phyloP scores from a whole-genome alignment of 1,140 invertebrate genomes.

The Rhyzopertha dominica region DNA sequence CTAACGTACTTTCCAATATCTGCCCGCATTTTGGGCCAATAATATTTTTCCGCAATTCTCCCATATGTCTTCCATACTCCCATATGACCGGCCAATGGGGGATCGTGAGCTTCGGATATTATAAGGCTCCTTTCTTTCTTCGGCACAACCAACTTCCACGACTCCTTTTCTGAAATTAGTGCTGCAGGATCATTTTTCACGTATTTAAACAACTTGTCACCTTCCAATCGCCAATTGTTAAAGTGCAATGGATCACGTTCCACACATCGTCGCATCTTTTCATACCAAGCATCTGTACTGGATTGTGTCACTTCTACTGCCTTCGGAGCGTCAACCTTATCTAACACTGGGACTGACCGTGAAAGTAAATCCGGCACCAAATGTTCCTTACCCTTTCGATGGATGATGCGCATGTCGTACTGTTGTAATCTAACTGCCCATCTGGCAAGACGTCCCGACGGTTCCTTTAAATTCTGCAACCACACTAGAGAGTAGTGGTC shows the following conservation, averaged over 20 bases:
- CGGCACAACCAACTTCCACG: no score
- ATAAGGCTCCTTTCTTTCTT: no score
- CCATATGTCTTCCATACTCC: slow-evolving; percentile 26
- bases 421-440: slow-evolving; percentile 44
- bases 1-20: not conserved
- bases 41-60: slow-evolving; percentile 7
- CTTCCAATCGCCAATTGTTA: slow-evolving; percentile 9
- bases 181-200: no score
- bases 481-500: slow-evolving; percentile 47
- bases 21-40: slow-evolving; percentile 8
- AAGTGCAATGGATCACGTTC: slow-evolving; percentile 26
- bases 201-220: no score
- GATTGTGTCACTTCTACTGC: no score
- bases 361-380: no score
- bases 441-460: slow-evolving; percentile 39
- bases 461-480: slow-evolving; percentile 43
- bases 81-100: slow-evolving; percentile 24
- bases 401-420: slow-evolving; percentile 23
- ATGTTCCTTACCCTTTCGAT: no score
- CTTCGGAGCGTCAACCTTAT: no score
- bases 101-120: slow-evolving; percentile 24
- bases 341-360: no score
- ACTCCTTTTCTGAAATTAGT: no score
- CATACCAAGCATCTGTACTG: no score
- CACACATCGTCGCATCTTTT: slow-evolving; percentile 25